A percentile compares a stretch with the other conserved stretches of the same genome.
phyloP scores from a whole-genome alignment of 2,888 invertebrate genomes.

The Allolobophora icterica region DNA sequence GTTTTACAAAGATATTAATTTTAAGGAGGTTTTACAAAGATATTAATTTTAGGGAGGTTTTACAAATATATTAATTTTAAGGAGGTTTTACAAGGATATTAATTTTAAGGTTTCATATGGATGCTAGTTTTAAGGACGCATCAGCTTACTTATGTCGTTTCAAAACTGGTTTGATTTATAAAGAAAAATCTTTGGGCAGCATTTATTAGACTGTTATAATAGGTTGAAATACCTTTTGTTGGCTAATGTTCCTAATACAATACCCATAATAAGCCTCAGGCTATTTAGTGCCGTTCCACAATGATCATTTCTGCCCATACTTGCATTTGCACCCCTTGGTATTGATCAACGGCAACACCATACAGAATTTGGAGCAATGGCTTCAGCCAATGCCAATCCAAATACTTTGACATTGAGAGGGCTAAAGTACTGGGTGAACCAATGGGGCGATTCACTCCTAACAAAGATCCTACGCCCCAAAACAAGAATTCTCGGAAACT shows the following conservation, averaged over 20 bases:
- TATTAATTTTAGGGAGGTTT: too few species aligned
- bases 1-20: too few species aligned
- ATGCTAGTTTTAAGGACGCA: too few species aligned
- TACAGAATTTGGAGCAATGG: not conserved
- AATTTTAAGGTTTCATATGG: too few species aligned
- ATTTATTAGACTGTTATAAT: not conserved
- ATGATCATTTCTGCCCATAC: not conserved
- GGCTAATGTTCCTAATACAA: not conserved
- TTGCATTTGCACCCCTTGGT: not conserved
- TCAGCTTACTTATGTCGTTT: too few species aligned
- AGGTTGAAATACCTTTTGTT: not conserved
- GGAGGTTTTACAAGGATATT: too few species aligned
- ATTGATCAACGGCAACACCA: not conserved
- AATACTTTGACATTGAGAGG: not conserved
- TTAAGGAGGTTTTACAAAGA: too few species aligned
- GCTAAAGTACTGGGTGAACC: not conserved
- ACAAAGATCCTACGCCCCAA: too few species aligned
- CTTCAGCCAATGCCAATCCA: not conserved
- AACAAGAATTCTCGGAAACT: too few species aligned
- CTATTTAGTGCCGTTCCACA: not conserved
- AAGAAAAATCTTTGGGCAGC: not conserved
- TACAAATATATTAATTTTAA: too few species aligned
- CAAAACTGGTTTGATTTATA: not conserved
- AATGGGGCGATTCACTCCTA: not conserved
- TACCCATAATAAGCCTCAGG: not conserved